These are phyloP conservation scores for Drosophila niveifrons DNA, from an alignment of 2,888 invertebrate genomes.

Conservation along the genomic window DNA sequence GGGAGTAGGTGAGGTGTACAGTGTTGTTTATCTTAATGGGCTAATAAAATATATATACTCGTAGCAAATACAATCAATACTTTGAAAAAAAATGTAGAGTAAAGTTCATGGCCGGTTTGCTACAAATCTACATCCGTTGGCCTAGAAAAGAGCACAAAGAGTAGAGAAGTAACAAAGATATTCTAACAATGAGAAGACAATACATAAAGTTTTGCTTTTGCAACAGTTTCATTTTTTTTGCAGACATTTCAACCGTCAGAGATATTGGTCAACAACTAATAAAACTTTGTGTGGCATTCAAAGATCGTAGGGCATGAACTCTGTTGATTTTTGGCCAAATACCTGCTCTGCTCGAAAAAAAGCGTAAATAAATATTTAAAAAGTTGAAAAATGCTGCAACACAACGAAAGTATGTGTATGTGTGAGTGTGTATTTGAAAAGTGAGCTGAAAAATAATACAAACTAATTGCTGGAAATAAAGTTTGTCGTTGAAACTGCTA, in stretches of 20 bases:
- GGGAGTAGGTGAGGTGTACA: no score
- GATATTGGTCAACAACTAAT: constrained; percentile 74
- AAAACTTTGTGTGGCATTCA: constrained; percentile 69
- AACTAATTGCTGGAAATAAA: constrained; percentile 76
- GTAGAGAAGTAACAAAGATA: constrained; percentile 23
- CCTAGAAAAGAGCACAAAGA: neutral
- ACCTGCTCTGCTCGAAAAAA: constrained; percentile 35
- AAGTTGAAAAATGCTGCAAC: constrained; percentile 57
- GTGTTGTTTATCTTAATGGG: no score
- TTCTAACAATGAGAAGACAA: constrained; percentile 37
- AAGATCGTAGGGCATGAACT: constrained; percentile 45
- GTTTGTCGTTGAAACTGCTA: constrained; percentile 64
- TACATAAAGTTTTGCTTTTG: constrained; percentile 42
- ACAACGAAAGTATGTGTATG: constrained; percentile 22
- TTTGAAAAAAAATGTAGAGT: no score
- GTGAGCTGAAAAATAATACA: constrained; percentile 66
- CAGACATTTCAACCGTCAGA: constrained; percentile 25
- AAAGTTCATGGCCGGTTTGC: neutral
- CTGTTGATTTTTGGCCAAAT: constrained; percentile 29
- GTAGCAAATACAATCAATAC: no score
- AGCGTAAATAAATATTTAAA: constrained; percentile 68
- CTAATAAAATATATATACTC: no score
- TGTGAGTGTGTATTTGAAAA: constrained; percentile 30
- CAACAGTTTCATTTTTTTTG: neutral
- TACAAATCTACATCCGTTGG: neutral